These are phyloP conservation scores for Oophaga sylvatica DNA, from an alignment of 2,797 vertebrate species.

Conservation along the genomic window DNA sequence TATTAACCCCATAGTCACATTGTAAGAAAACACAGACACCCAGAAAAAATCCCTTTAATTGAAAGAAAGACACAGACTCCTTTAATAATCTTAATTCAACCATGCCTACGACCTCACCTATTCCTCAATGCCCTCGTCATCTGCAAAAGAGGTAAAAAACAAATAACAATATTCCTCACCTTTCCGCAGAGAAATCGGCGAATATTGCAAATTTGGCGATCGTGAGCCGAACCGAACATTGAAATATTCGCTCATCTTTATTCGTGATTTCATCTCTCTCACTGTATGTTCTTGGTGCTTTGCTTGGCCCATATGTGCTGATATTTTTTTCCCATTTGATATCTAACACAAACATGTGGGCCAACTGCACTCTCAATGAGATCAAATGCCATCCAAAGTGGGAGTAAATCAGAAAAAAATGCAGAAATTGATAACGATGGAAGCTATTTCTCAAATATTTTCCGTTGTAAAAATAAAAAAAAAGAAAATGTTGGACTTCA, in stretches of 20 bases:
- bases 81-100: no score
- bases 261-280: not conserved
- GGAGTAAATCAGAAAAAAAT: constrained; percentile 4
- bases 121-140: no score
- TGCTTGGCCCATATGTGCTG: constrained; percentile 5
- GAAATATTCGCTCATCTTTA: not conserved
- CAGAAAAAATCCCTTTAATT: no score
- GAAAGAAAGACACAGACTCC: no score
- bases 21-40: no score
- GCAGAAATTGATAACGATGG: not conserved
- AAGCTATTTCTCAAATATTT: constrained; percentile 35
- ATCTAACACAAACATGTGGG: constrained; percentile 22
- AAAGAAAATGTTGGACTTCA: constrained; percentile 23
- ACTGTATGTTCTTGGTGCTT: not conserved
- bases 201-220: no score
- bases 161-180: no score
- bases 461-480: constrained; percentile 22
- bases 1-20: no score
- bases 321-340: constrained; percentile 33
- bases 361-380: not conserved
- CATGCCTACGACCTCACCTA: no score
- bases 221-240: no score
- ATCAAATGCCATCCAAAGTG: constrained; percentile 3
- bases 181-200: no score
- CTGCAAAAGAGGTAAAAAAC: no score